Base-by-base conservation (phyloP, 2,888 invertebrate genomes). In the Dione vanillae region DNA sequence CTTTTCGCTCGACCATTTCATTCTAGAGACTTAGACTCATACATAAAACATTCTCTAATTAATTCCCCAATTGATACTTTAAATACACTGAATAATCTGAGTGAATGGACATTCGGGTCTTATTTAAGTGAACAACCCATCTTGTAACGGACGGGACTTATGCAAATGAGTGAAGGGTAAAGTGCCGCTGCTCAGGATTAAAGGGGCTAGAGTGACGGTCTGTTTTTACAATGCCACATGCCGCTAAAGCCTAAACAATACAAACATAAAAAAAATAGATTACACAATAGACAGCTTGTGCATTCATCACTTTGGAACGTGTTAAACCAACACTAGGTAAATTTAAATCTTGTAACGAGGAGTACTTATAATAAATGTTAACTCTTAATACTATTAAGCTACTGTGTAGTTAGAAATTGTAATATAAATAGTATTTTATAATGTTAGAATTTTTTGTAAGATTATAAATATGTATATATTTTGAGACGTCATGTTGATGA, bases 211-310 rank as follows among this genome's bases (percentile, higher is more conserved):
- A 80, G 80, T 82, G 80, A 82, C 81, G 80, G 82, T 80, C 79
- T 89, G 90, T 90, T 91, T 91, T 90, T 90, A 88, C 86, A 86
- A 81, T 79, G 82, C 86, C 91, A 88, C 89, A 90, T 90, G 88
- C 85, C 86, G 88, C 85, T 72, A 66, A n/a, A 66, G 54, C 61
- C 49, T 72, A 72, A 69, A 72, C 72, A 67, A 69, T 69, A 70
- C 40, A 58, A 62, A 49, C 12, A 47, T 37, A 70, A 69, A 67
- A 70, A 67, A 70, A 68, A 72, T 52, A 45, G 52, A 54, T 49
- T 47, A 20, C 20, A 70, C 43, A 66, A 59, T 37, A 19, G 62
- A 54, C 0, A 35, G 27, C n/a, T 54, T 54, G 9, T 54, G 35
- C n/a, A 54, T 54, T 54, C 35, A 54, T 54, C 9, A 35, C n/a